These are phyloP conservation scores for Marisa cornuarietis DNA, from an alignment of 1,140 invertebrate genomes.

Conservation along the genomic window DNA sequence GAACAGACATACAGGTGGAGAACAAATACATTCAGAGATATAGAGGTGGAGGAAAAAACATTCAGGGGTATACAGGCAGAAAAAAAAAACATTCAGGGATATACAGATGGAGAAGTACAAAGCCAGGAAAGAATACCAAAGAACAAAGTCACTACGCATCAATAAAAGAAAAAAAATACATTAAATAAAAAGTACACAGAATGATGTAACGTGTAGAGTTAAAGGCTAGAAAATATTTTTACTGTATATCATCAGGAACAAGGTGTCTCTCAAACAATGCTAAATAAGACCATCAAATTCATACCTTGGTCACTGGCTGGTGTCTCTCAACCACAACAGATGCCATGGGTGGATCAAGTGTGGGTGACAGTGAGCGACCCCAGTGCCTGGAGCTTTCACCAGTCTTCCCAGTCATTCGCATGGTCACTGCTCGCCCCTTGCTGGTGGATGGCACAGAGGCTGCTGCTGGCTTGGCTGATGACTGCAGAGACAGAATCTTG, in stretches of 20 bases:
- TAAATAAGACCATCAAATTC: neutral
- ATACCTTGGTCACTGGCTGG: slow-evolving; percentile 55
- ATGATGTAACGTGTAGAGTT: neutral
- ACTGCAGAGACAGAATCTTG: neutral
- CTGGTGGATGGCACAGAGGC: slow-evolving; percentile 24
- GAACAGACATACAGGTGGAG: too few species aligned
- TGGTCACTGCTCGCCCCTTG: slow-evolving; percentile 34
- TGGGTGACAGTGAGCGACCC: slow-evolving; percentile 1
- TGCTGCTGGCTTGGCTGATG: slow-evolving; percentile 11
- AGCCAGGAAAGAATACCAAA: neutral
- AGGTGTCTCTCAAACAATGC: neutral
- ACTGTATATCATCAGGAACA: neutral
- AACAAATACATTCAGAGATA: too few species aligned
- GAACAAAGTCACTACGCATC: neutral
- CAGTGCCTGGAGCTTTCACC: slow-evolving; percentile 3
- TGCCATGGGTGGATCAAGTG: slow-evolving; percentile 54
- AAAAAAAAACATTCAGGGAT: too few species aligned
- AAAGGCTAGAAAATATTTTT: neutral
- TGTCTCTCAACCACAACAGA: slow-evolving; percentile 59
- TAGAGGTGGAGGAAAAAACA: too few species aligned
- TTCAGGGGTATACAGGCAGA: too few species aligned
- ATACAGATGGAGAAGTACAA: neutral
- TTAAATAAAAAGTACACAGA: neutral
- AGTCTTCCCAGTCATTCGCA: slow-evolving; percentile 33
- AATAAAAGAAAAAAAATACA: neutral